Evolutionary conservation across 2,797 vertebrate species (phyloP), one percentile per base, ranked within the genome.

Genomic region (Gephyroberyx darwinii): DNA sequence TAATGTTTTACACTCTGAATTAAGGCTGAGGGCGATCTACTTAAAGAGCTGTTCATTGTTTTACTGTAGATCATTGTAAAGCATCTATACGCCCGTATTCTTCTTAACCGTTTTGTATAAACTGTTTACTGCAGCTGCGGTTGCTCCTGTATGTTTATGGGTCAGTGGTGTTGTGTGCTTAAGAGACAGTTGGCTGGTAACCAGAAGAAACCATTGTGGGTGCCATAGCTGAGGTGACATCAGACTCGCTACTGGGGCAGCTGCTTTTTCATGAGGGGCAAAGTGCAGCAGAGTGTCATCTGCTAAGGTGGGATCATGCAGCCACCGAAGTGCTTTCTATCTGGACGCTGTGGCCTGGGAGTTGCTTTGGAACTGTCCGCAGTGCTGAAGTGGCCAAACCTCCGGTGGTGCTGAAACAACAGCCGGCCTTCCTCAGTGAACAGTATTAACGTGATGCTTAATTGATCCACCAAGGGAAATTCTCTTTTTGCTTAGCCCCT

Each of bases 351-450:
- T 26, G 26, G 26, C 26, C 26, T 26, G 26, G 22, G 30, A 26
- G 31, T 19, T 39, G 0, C 0, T 2, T 2, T 16, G 65, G 84
- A 83, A 71, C 87, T 87, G 85, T 82, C 86, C 74, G 0, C 1
- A 75, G 89, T 86, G 76, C 86, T 83, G 82, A 86, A 83, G 53
- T 54, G 20, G 22, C 39, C 54, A 74, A 74, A 39, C 5, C 20
- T 31, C 10, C 13, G 12, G 14, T 54, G 26, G 52, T 54, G 52
- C 52, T 54, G 20, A 31, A 54, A 31, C 26, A 54, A 54, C 52
- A 30, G 52, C 52, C 31, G 52, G 52, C 45, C 17, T 47, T 47
- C 45, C 17, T 16, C 45, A 17, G 45, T n/a, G 41, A 35, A 6
- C 4, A 35, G 33, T 35, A 35, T 7, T 43, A 16, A 43, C 14